Percentiles rank a stretch among this genome's conserved stretches.
Conservation (phyloP, 2,113 vertebrate species). For the Smithornis capensis region DNA sequence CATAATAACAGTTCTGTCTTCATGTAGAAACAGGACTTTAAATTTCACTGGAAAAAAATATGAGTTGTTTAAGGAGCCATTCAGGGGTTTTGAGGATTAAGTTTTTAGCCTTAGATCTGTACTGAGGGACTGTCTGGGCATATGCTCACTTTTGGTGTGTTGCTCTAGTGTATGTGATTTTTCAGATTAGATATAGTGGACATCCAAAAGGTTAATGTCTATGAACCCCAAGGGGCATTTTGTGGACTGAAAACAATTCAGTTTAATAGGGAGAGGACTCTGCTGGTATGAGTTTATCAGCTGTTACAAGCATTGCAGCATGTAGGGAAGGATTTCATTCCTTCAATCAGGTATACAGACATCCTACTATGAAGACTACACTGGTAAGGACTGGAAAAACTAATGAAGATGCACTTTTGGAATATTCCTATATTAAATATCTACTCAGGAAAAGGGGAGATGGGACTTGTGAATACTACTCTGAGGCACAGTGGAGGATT, state of each 20-base stretch:
- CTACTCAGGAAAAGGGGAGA: neutral
- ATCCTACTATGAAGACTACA: neutral
- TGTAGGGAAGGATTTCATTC: neutral
- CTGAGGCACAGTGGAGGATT: neutral
- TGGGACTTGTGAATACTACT: neutral
- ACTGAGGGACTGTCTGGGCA: neutral
- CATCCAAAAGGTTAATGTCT: neutral
- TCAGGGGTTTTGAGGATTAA: neutral
- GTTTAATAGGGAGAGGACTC: neutral
- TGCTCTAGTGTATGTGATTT: neutral
- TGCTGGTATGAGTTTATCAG: neutral
- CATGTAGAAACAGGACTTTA: neutral
- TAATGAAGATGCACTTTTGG: neutral
- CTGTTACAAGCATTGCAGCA: neutral
- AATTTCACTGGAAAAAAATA: neutral
- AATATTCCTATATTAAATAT: neutral
- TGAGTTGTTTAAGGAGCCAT: neutral
- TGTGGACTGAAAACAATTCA: neutral
- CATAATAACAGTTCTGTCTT: neutral
- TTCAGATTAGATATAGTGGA: neutral
- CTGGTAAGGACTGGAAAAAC: neutral
- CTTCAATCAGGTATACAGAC: neutral
- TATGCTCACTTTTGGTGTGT: neutral
- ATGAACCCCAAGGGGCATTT: neutral
- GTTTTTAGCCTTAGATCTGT: neutral